Percentiles rank a stretch among this genome's conserved stretches.
phyloP scores from a whole-genome alignment of 2,797 vertebrate genomes.

The Parambassis ranga region DNA sequence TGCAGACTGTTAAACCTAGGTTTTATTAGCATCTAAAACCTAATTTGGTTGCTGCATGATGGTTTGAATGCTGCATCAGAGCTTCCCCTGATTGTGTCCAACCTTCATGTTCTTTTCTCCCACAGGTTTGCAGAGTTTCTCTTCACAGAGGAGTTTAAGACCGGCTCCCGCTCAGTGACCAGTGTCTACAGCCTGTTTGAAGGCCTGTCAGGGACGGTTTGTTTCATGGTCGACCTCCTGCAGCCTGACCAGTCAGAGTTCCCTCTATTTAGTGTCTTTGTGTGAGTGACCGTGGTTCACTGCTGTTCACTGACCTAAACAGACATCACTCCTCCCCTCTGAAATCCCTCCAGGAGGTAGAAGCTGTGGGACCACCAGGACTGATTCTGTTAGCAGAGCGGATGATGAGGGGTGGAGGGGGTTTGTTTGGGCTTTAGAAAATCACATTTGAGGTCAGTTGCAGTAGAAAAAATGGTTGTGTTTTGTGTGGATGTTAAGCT shows the following conservation, averaged over 20 bases:
- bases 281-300: conserved; percentile 64
- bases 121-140: conserved; percentile 91
- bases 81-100: no score
- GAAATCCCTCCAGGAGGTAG: background rate
- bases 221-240: conserved; percentile 89
- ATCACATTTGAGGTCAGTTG: background rate
- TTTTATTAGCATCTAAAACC: background rate
- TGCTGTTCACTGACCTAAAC: conserved; percentile 3
- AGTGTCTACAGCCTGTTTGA: conserved; percentile 88
- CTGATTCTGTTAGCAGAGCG: background rate
- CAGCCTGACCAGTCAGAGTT: conserved; percentile 89
- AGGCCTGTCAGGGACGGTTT: conserved; percentile 88
- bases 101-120: background rate
- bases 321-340: conserved; percentile 14
- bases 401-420: background rate
- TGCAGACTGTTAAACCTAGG: background rate
- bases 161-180: conserved; percentile 82
- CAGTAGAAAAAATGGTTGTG: conserved; percentile 17
- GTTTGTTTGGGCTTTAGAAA: conserved; percentile 18
- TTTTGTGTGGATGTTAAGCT: conserved; percentile 38
- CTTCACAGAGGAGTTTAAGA: conserved; percentile 90
- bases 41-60: no score
- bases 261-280: conserved; percentile 89
- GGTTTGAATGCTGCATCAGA: no score
- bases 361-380: background rate